phyloP scores from a whole-genome alignment of 2,113 vertebrate species.

The Trochalopteron elliotii region DNA sequence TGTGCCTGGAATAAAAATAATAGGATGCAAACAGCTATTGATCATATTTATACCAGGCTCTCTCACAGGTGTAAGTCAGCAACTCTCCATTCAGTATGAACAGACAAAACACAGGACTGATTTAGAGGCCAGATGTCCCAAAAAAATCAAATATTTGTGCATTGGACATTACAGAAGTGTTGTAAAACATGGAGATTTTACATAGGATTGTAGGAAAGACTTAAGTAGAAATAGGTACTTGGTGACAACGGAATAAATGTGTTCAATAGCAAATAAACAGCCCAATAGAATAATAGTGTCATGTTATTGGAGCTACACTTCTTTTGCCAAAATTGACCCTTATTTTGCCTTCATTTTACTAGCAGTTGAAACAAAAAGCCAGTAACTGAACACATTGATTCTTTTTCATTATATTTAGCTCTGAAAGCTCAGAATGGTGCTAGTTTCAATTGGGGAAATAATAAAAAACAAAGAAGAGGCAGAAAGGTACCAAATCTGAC shows the following conservation, averaged over 20 bases:
- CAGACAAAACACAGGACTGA: not conserved
- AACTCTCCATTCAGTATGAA: not conserved
- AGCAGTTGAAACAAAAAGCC: not conserved
- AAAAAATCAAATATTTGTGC: not conserved
- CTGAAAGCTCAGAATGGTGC: not conserved
- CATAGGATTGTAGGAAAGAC: not conserved
- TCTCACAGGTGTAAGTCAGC: not conserved
- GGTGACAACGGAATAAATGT: not conserved
- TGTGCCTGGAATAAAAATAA: constrained; percentile 8
- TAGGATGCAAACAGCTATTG: not conserved
- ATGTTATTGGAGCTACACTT: not conserved
- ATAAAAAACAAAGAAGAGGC: not conserved
- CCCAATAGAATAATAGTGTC: not conserved
- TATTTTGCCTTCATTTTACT: not conserved
- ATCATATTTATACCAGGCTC: not conserved
- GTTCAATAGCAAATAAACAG: not conserved
- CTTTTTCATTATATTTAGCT: not conserved
- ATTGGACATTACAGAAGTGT: not conserved
- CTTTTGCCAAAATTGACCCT: not conserved
- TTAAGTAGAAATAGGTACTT: not conserved
- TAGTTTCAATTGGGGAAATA: not conserved
- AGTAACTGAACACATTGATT: not conserved
- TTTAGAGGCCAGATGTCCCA: not conserved
- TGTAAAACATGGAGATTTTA: not conserved
- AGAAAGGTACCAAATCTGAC: not conserved